A percentile compares a stretch with the other conserved stretches of the same genome.
phyloP scores from a whole-genome alignment of 2,888 invertebrate species.

The Tetanocera ferruginea region DNA sequence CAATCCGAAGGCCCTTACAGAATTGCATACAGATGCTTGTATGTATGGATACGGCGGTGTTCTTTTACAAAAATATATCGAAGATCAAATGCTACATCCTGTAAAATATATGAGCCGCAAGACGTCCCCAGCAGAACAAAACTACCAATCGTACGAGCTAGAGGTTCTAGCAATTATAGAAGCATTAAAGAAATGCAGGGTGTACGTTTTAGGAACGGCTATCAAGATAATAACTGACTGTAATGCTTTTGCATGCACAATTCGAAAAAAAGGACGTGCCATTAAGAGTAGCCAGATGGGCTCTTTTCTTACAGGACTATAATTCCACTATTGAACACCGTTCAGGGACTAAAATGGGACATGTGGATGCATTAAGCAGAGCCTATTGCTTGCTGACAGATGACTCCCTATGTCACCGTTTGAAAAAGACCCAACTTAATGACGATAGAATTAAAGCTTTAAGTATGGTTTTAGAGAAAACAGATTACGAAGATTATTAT shows the following conservation, averaged over 20 bases:
- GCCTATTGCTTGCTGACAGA: too few species aligned
- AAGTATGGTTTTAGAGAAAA: too few species aligned
- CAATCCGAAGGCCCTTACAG: slow-evolving; percentile 27
- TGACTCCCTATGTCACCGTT: too few species aligned
- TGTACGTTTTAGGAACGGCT: slow-evolving; percentile 15
- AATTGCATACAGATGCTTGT: slow-evolving; percentile 46
- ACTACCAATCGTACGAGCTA: not conserved
- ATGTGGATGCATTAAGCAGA: too few species aligned
- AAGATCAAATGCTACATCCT: not conserved
- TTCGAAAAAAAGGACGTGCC: slow-evolving; percentile 43
- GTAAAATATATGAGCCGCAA: not conserved
- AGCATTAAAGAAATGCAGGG: slow-evolving; percentile 21
- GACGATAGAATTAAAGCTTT: too few species aligned
- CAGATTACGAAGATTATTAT: too few species aligned
- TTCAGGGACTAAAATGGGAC: too few species aligned
- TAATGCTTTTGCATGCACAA: too few species aligned
- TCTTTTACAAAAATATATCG: slow-evolving; percentile 41
- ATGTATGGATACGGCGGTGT: slow-evolving; percentile 42
- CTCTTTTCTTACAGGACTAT: slow-evolving; percentile 41
- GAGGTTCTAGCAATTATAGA: slow-evolving; percentile 7
- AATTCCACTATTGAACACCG: too few species aligned
- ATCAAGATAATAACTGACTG: slow-evolving; percentile 44
- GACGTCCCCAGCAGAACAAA: not conserved
- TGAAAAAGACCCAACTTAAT: too few species aligned
- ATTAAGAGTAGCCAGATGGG: slow-evolving; percentile 40